A percentile compares a stretch with the other conserved stretches of the same genome.
Conservation (phyloP, 2,113 vertebrate genomes). For the Phaethon lepturus region DNA sequence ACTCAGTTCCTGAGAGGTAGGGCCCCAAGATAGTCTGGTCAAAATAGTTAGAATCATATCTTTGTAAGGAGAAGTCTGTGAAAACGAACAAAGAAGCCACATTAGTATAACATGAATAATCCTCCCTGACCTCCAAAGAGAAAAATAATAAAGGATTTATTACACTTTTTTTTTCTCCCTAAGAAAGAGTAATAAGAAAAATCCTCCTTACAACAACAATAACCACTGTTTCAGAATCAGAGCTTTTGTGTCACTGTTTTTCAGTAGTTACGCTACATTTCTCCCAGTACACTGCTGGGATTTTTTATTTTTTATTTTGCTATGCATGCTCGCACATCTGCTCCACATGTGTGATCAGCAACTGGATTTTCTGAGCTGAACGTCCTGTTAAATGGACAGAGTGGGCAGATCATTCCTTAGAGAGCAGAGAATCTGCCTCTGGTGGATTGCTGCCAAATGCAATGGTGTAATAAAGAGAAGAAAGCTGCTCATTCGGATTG, state of each 20-base stretch:
- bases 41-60: conserved; percentile 70
- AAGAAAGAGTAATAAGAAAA: conserved; percentile 73
- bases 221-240: conserved; percentile 72
- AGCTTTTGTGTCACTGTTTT: conserved; percentile 75
- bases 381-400: conserved; percentile 84
- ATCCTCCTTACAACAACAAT: conserved; percentile 67
- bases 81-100: conserved; percentile 60
- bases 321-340: conserved; percentile 83
- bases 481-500: conserved; percentile 78
- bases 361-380: conserved; percentile 77
- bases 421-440: conserved; percentile 80
- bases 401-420: conserved; percentile 81
- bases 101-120: conserved; percentile 67
- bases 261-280: conserved; percentile 81
- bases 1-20: conserved; percentile 71
- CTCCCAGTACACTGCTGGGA: conserved; percentile 76
- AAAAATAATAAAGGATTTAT: conserved; percentile 68
- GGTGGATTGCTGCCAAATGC: conserved; percentile 79
- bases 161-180: background rate
- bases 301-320: conserved; percentile 78
- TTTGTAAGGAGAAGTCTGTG: conserved; percentile 63
- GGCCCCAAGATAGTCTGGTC: conserved; percentile 66
- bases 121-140: conserved; percentile 50
- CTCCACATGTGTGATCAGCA: conserved; percentile 81
- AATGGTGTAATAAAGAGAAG: conserved; percentile 80